phyloP scores from a whole-genome alignment of 2,888 invertebrate genomes.

The Caenorhabditis becei region DNA sequence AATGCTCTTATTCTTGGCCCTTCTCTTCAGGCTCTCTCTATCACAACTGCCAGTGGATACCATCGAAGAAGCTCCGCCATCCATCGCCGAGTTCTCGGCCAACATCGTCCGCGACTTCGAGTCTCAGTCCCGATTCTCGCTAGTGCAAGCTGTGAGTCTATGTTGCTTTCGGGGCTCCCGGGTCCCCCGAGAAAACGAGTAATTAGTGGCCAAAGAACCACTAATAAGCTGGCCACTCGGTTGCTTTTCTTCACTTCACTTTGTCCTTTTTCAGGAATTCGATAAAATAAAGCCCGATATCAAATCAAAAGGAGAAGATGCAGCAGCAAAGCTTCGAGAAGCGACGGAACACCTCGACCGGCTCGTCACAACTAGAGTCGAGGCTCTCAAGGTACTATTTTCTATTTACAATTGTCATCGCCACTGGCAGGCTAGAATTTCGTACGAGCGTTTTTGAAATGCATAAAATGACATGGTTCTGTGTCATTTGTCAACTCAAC shows the following conservation, averaged over 20 bases:
- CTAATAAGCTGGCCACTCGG: slow-evolving; percentile 40
- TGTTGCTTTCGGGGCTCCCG: neutral
- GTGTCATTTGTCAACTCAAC: slow-evolving; percentile 17
- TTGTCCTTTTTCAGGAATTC: slow-evolving; percentile 33
- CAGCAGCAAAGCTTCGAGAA: slow-evolving; percentile 38
- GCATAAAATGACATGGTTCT: slow-evolving; percentile 32
- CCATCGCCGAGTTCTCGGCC: slow-evolving; percentile 48
- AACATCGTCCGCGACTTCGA: slow-evolving; percentile 58
- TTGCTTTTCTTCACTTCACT: neutral
- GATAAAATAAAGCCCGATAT: slow-evolving; percentile 46
- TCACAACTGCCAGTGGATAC: slow-evolving; percentile 47
- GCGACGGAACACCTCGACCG: slow-evolving; percentile 47
- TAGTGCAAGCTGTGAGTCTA: slow-evolving; percentile 55
- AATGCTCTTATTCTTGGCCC: slow-evolving; percentile 36
- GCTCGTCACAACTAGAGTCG: slow-evolving; percentile 45
- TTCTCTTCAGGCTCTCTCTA: slow-evolving; percentile 55
- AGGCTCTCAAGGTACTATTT: slow-evolving; percentile 45
- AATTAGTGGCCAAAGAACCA: slow-evolving; percentile 13
- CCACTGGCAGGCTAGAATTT: neutral
- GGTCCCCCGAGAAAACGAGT: slow-evolving; percentile 13
- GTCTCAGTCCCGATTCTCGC: slow-evolving; percentile 46
- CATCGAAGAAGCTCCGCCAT: slow-evolving; percentile 55
- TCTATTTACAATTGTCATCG: no score
- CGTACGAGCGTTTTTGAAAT: slow-evolving; percentile 11
- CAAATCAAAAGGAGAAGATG: slow-evolving; percentile 53